Evolutionary conservation across 2,888 invertebrate species (phyloP), one percentile per base, ranked within the genome.

Genomic region (Bombylius major): DNA sequence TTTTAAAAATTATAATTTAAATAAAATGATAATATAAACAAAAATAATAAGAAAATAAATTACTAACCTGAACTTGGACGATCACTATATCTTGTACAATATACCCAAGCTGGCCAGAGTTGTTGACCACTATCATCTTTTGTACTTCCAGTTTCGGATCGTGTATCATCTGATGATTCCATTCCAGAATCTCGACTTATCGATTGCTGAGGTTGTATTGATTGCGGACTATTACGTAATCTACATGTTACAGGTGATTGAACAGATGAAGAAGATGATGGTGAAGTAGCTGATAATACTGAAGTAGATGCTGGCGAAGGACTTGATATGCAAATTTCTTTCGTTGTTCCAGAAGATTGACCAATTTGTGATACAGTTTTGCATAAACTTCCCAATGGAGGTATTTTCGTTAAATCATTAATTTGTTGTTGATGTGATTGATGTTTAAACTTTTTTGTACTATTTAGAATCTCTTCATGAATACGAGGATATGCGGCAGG

Each of bases 61-160:
- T 14, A 78, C 82, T 79, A 72, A 91, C 91, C 91, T 75, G 90
- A 90, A 73, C 89, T 89, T 6, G 91, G 91, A 67, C 91, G 79
- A 72, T 91, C 91, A 66, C 87, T 88, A 77, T 98, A 98, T 69
- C 98, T 79, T 8, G 97, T 98, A 77, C 97, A 98, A 77, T 93
- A 98, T 50, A 98, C 93, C 98, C 97, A 98, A 39, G 97, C 96
- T 0, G 97, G 97, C 91, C 93, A 94, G 67, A 89, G 72, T 66
- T 64, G 75, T 62, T 65, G 76, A 56, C 70, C 71, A 53, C 70
- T 70, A 11, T 71, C 73, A 50, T 73, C 71, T 59, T 61, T 60
- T 45, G 71, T 71, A 1, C 71, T 72, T 36, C 73, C 33, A 49
- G 69, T 68, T 48, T 74, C 74, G 44, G 74, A 75, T 59, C 72